phyloP scores from a whole-genome alignment of 2,797 vertebrate genomes.

The Sarcoramphus papa region DNA sequence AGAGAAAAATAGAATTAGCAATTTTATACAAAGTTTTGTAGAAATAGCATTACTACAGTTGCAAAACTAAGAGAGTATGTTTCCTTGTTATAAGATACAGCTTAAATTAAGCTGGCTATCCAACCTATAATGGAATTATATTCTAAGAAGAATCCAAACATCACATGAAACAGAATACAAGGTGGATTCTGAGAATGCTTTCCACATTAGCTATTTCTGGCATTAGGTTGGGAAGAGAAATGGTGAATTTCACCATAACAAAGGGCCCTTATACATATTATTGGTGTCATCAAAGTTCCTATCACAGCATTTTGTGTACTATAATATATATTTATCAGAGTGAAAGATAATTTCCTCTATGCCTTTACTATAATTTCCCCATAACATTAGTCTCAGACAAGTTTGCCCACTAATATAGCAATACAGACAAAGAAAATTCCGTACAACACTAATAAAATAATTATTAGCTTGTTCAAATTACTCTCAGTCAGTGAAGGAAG shows the following conservation, averaged over 20 bases:
- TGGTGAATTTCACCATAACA: neutral
- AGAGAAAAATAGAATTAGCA: neutral
- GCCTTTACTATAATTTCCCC: neutral
- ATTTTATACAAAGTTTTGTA: neutral
- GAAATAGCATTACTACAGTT: neutral
- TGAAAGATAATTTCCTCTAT: neutral
- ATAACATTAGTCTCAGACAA: neutral
- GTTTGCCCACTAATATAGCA: neutral
- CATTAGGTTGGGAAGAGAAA: neutral
- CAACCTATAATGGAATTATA: neutral
- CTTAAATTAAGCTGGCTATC: neutral
- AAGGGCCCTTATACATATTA: neutral
- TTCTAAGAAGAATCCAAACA: neutral
- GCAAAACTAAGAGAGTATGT: neutral
- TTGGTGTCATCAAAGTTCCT: neutral
- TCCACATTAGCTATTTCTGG: neutral
- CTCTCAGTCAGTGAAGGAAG: neutral
- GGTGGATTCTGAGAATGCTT: neutral
- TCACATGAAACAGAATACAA: neutral
- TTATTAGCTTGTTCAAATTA: neutral
- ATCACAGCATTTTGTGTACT: neutral
- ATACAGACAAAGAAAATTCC: neutral
- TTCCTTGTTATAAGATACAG: neutral
- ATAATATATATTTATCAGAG: neutral
- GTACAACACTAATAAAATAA: neutral